phyloP scores from a whole-genome alignment of 2,888 invertebrate species.

The Papilio demoleus region DNA sequence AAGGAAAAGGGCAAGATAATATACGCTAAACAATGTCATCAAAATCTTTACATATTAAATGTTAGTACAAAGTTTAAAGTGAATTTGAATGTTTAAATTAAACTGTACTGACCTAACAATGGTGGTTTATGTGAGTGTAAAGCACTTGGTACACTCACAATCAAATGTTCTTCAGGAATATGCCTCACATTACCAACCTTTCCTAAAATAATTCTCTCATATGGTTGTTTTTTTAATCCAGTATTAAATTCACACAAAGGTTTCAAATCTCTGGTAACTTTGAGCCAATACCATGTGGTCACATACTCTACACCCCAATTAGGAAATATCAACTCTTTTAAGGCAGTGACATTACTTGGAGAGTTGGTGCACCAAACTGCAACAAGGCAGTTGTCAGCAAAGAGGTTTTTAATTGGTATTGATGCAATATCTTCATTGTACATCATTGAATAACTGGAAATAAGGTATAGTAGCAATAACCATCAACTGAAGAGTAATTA shows the following conservation, averaged over 20 bases:
- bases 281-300: constrained; percentile 95
- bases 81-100: background rate
- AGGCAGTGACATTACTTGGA: constrained; percentile 85
- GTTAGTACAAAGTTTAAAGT: background rate
- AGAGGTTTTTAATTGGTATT: constrained; percentile 87
- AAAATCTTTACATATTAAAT: background rate
- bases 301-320: constrained; percentile 89
- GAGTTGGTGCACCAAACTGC: constrained; percentile 98
- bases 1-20: too few species aligned
- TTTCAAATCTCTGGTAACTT: constrained; percentile 88
- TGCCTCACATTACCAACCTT: constrained; percentile 61
- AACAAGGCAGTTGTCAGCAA: constrained; percentile 86
- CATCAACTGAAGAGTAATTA: too few species aligned
- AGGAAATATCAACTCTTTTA: constrained; percentile 89
- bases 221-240: constrained; percentile 92
- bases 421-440: constrained; percentile 88
- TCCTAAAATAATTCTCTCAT: constrained; percentile 87
- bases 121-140: constrained; percentile 98
- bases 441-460: constrained; percentile 90
- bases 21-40: background rate
- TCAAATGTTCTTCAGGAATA: constrained; percentile 80
- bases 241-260: constrained; percentile 87
- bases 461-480: constrained; percentile 37
- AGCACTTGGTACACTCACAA: constrained; percentile 94
- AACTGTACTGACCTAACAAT: constrained; percentile 82